Base-by-base conservation (phyloP, 2,888 invertebrate genomes). In the Cyclophora punctaria region DNA sequence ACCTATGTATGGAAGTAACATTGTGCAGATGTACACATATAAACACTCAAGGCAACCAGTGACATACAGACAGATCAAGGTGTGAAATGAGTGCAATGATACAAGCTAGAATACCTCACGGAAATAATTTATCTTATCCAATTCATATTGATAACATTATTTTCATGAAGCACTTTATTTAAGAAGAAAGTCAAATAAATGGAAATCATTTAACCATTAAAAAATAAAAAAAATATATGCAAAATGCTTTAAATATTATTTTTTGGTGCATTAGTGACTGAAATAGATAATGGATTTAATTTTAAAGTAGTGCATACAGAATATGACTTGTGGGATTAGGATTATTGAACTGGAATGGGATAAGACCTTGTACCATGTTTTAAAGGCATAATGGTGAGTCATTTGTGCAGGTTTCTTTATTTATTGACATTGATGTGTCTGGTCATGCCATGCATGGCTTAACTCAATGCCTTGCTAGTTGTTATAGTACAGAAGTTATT, bases 1-100 rank as follows among this genome's bases (percentile, higher is more conserved):
- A 54, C 59, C 50, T 50, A 53, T 54, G 53, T 63, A 69, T 70
- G 67, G 72, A 60, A 62, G 58, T 67, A 64, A 62, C 73, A 73
- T 70, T 75, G 72, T 66, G 64, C 61, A 48, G 53, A 37, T 64
- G 60, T 60, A 60, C 64, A 62, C 62, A 63, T 57, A 64, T 63
- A 53, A 48, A 56, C 37, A 37, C 7, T 56, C 69, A 72, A 67
- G 68, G 67, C 56, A 63, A 62, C 49, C 48, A 53, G 20, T n/a
- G 43, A 48, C 37, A 37, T 37, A 37, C 37, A 37, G 4, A 37
- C 20, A 20, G 20, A 20, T 20, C 20, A 20, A 40, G 52, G 52
- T 37, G 37, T 37, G 5, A 37, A 5, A 37, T 37, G 37, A 37
- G 37, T 37, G 37, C 37, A 37, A 50, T 7, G 5, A 46, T 35